phyloP scores from a whole-genome alignment of 1,140 invertebrate species.

The Rhysida immarginata region DNA sequence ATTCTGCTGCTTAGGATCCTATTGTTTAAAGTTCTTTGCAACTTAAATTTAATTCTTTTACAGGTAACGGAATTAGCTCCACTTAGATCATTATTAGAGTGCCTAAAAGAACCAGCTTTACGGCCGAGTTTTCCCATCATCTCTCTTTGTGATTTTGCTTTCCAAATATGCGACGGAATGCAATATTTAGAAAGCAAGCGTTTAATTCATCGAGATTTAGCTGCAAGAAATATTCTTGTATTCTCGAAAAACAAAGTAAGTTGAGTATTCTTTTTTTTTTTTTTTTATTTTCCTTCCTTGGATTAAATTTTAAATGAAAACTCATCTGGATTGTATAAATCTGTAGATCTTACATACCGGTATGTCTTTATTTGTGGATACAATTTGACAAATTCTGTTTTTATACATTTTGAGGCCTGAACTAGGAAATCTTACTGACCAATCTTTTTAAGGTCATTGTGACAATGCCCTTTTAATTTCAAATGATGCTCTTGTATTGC shows the following conservation, averaged over 20 bases:
- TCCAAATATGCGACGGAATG: slow-evolving; percentile 95
- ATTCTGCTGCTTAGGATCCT: too few species aligned
- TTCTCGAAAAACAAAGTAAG: slow-evolving; percentile 78
- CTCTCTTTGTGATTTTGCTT: slow-evolving; percentile 74
- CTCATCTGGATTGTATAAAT: too few species aligned
- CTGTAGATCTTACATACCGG: too few species aligned
- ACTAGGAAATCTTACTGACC: too few species aligned
- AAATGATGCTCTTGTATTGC: too few species aligned
- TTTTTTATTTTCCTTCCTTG: background rate
- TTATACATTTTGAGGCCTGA: too few species aligned
- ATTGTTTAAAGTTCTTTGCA: too few species aligned
- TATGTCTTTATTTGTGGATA: too few species aligned
- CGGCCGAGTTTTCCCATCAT: slow-evolving; percentile 74
- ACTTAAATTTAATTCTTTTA: too few species aligned
- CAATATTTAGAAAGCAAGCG: slow-evolving; percentile 83
- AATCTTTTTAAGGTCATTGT: too few species aligned
- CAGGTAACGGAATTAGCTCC: slow-evolving; percentile 90
- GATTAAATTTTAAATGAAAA: background rate
- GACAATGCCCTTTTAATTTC: too few species aligned
- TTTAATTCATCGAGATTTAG: slow-evolving; percentile 85
- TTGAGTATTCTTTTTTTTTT: slow-evolving; percentile 3
- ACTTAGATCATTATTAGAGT: slow-evolving; percentile 82
- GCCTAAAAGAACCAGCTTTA: slow-evolving; percentile 79
- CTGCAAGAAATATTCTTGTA: slow-evolving; percentile 87
- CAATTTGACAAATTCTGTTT: too few species aligned